Conservation (phyloP, 2,113 vertebrate genomes). For the Zosterops pallidus region DNA sequence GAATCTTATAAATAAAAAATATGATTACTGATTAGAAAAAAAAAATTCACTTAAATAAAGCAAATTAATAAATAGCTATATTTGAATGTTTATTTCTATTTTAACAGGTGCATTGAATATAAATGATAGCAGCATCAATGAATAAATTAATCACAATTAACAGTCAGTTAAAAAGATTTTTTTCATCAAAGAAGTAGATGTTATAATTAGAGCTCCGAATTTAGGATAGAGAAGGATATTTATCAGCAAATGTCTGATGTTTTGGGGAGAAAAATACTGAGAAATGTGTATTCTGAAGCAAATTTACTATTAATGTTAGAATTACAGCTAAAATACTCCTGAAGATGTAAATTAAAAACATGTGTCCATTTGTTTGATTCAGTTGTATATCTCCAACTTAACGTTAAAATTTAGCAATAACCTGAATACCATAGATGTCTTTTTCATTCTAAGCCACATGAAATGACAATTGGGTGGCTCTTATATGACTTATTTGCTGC, state of each 20-base stretch:
- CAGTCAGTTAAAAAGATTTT: neutral
- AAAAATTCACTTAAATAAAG: neutral
- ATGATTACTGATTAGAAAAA: neutral
- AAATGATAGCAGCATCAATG: neutral
- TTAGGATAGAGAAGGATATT: neutral
- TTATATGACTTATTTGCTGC: rapidly evolving
- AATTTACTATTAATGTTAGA: neutral
- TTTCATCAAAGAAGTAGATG: neutral
- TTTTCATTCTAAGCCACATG: neutral
- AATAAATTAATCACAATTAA: slow-evolving; percentile 22
- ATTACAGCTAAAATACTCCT: neutral
- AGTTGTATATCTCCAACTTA: neutral
- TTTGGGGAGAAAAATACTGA: neutral
- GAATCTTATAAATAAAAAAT: neutral
- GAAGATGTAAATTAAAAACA: neutral
- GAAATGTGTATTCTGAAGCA: neutral
- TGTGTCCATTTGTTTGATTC: neutral
- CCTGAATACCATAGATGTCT: neutral
- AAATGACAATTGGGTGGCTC: neutral
- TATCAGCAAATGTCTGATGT: neutral
- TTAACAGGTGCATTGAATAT: neutral
- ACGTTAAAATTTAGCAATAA: neutral
- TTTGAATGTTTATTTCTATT: neutral
- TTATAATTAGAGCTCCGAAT: neutral
- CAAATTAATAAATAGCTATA: neutral